Conservation (phyloP, 2,797 vertebrate species). For the Sebastes oblongus region DNA sequence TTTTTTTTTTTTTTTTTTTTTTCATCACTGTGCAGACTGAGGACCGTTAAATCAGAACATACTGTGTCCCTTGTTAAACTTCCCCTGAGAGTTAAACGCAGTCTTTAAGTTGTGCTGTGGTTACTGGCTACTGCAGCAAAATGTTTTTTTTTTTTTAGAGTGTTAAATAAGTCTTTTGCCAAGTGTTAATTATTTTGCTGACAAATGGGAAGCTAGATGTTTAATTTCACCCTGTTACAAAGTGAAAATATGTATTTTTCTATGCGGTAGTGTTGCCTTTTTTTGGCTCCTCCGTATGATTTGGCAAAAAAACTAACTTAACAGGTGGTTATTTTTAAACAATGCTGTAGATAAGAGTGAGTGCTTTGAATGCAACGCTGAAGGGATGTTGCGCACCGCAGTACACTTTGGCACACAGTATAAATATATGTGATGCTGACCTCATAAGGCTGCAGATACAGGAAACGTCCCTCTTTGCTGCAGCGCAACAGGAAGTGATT, state of each 20-base stretch:
- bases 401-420: not conserved
- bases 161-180: not conserved
- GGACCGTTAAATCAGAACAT: conserved; percentile 48
- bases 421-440: not conserved
- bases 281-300: no score
- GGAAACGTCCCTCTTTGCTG: conserved; percentile 48
- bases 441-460: conserved; percentile 21
- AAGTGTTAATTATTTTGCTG: not conserved
- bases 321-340: conserved; percentile 20
- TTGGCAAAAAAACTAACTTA: no score
- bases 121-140: not conserved
- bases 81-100: conserved; percentile 25
- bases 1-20: conserved; percentile 5
- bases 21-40: conserved; percentile 32
- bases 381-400: not conserved
- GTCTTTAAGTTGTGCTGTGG: conserved; percentile 12
- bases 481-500: conserved; percentile 57
- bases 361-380: not conserved
- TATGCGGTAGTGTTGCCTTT: not conserved
- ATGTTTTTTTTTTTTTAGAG: not conserved
- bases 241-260: not conserved
- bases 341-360: not conserved
- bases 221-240: not conserved
- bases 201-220: not conserved
- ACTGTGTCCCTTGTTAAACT: conserved; percentile 60